Percentiles rank a stretch among this genome's conserved stretches.
Conservation (phyloP, 1,140 invertebrate genomes). For the Nilaparvata lugens region DNA sequence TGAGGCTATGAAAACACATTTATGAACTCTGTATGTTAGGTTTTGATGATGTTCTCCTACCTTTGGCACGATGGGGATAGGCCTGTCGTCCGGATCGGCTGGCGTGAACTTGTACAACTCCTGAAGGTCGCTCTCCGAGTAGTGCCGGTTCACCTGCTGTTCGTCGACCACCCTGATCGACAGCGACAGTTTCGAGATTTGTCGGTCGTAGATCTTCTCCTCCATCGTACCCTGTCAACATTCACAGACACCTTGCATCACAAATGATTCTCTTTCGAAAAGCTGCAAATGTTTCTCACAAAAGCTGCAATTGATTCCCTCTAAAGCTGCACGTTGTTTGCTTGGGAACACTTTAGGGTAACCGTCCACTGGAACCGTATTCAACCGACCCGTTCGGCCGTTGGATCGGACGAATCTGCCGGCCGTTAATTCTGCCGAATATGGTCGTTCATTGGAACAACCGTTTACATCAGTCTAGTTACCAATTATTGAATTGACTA, state of each 20-base stretch:
- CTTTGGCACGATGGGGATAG: constrained; percentile 40
- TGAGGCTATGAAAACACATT: too few relatives aligned
- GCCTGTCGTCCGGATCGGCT: constrained; percentile 33
- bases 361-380: too few relatives aligned
- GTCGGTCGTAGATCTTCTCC: constrained; percentile 94
- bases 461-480: too few relatives aligned
- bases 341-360: too few relatives aligned
- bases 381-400: too few relatives aligned
- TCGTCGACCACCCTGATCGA: constrained; percentile 93
- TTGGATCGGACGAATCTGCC: too few relatives aligned
- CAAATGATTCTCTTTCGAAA: neutral
- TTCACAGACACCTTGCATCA: neutral
- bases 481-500: too few relatives aligned
- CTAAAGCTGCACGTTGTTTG: too few relatives aligned
- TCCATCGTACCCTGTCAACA: constrained; percentile 81
- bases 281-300: neutral
- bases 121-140: constrained; percentile 74
- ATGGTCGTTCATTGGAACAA: too few relatives aligned
- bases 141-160: constrained; percentile 93
- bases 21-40: too few relatives aligned
- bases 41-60: constrained; percentile 30
- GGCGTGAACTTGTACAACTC: constrained; percentile 82
- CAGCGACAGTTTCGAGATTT: constrained; percentile 90
- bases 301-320: too few relatives aligned
- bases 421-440: too few relatives aligned